Evolutionary conservation across 2,797 vertebrate species (phyloP).

Genomic region (Xenops minutus): DNA sequence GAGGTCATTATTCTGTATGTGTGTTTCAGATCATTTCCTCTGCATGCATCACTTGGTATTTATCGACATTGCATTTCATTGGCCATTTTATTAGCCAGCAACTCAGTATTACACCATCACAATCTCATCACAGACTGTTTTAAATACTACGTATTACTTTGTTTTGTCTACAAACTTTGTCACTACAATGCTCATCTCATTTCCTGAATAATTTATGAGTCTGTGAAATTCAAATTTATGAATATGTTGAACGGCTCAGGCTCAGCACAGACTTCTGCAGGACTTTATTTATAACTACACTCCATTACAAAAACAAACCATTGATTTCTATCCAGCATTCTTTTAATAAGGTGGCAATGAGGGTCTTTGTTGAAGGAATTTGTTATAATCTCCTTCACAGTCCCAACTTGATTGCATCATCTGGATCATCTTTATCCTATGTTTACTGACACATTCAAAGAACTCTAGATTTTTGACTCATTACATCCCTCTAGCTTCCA

Average conservation of each 20-base stretch:
- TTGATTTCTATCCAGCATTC: not conserved
- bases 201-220: slow-evolving; percentile 16
- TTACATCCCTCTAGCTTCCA: not conserved
- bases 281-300: not conserved
- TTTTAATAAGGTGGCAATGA: not conserved
- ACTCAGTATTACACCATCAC: not conserved
- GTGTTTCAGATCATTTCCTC: slow-evolving; percentile 8
- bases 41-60: slow-evolving; percentile 16
- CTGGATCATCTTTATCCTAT: not conserved
- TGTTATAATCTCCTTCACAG: not conserved
- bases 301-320: not conserved
- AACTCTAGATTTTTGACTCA: not conserved
- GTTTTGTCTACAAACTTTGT: slow-evolving; percentile 19
- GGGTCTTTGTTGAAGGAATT: not conserved
- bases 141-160: not conserved
- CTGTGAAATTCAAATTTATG: not conserved
- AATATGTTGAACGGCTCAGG: not conserved
- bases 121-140: slow-evolving; percentile 4
- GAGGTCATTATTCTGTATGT: not conserved
- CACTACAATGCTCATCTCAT: not conserved
- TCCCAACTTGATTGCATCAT: not conserved
- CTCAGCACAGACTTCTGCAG: not conserved
- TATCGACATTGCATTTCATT: slow-evolving; percentile 11
- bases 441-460: not conserved
- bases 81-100: slow-evolving; percentile 32